Base-by-base conservation (phyloP, 2,888 invertebrate genomes). In the Cynaeus angustus region DNA sequence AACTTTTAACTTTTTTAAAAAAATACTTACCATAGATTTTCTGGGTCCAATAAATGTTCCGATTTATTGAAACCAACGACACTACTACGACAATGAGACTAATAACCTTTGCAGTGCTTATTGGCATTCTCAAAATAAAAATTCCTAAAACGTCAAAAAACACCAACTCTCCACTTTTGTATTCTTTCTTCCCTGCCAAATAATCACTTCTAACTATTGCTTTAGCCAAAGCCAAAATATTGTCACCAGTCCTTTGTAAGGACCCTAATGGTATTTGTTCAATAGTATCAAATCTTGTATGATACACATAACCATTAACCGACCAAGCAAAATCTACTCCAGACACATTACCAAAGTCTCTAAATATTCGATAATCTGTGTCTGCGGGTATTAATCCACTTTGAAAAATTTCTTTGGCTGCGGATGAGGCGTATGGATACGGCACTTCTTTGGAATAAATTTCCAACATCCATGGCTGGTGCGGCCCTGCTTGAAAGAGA, bases 241-340 rank as follows among this genome's bases (percentile, higher is more conserved):
- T 97, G 82, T 96, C 94, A 14, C 96, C 97, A 74, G 95, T 94
- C 82, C 96, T 90, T 86, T 98, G 97, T 77, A 97, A 88, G 56
- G 93, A 91, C 56, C 92, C 94, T 48, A 90, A 85, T 53, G 95
- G 92, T 81, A 97, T 94, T 82, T 92, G 91, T 70, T 90, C 89
- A 7, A 93, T 90, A 45, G 89, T 88, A 86, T 98, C 97, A 82
- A 92, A 94, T 81, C 90, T 91, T 56, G 97, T 97, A 85, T 97
- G 97, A 85, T 97, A 97, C 61, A 96, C 93, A 86, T 96, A 97
- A 59, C 97, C 97, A 87, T 97, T 96, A 64, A 92, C 88, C 68
- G 93, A 92, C 91, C 96, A 96, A 14, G 97, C 97, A 83, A 97
- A 93, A 87, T 97, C 97, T 78, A 97, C 86, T 65, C 95, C 95